These are phyloP conservation scores for Hypothenemus hampei DNA, from an alignment of 1,140 invertebrate genomes.

Conservation along the genomic window DNA sequence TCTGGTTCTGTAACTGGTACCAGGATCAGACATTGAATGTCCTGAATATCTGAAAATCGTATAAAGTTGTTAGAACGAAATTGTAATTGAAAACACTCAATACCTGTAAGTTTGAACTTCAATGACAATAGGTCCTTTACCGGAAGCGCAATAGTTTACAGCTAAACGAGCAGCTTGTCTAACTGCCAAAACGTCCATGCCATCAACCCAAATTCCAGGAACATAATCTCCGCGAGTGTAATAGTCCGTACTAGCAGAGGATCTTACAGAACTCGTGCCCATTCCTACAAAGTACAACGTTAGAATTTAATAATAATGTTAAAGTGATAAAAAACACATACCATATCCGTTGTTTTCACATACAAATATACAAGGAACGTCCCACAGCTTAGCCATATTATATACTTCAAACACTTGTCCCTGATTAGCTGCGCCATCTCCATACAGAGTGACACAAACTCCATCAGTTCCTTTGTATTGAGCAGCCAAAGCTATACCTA, in stretches of 20 bases:
- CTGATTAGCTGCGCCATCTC: conserved; percentile 98
- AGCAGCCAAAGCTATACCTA: conserved; percentile 87
- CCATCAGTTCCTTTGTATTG: conserved; percentile 83
- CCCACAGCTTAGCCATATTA: conserved; percentile 86
- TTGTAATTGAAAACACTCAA: too few relatives aligned
- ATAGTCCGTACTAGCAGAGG: conserved; percentile 80
- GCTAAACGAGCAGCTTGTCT: conserved; percentile 83
- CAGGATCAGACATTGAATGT: conserved; percentile 79
- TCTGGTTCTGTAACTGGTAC: conserved; percentile 70
- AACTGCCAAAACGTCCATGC: conserved; percentile 95
- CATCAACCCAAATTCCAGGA: conserved; percentile 92
- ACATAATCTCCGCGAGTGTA: conserved; percentile 94
- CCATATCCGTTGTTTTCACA: conserved; percentile 98
- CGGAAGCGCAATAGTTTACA: conserved; percentile 71
- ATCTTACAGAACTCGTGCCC: conserved; percentile 89
- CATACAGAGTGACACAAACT: conserved; percentile 86
- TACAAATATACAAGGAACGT: conserved; percentile 90
- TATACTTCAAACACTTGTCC: conserved; percentile 76
- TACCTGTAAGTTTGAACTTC: conserved; percentile 72
- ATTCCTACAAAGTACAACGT: conserved; percentile 57
- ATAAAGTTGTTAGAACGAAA: too few relatives aligned
- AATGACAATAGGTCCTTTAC: conserved; percentile 80
- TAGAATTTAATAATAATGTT: not conserved
- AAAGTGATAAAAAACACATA: not conserved
- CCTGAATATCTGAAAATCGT: too few relatives aligned